These are phyloP conservation scores for Mugil cephalus DNA, from an alignment of 2,113 vertebrate species.

Conservation along the genomic window DNA sequence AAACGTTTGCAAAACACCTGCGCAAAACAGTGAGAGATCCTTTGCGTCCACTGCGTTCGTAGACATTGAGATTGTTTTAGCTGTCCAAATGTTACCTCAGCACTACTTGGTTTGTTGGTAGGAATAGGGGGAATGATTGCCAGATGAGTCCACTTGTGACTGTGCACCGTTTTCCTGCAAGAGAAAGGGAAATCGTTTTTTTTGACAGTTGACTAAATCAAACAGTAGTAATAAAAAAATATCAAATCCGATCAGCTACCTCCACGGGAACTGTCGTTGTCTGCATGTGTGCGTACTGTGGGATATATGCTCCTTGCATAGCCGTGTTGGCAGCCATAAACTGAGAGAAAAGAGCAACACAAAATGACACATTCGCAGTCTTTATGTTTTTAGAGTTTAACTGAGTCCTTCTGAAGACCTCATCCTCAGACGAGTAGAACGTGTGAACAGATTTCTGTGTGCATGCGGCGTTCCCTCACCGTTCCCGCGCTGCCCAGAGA, in stretches of 20 bases:
- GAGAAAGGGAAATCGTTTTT: slow-evolving; percentile 8
- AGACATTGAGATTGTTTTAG: slow-evolving; percentile 96
- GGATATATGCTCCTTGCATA: slow-evolving; percentile 96
- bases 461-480: slow-evolving; percentile 79
- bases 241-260: slow-evolving; percentile 76
- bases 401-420: not conserved
- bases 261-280: slow-evolving; percentile 91
- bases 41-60: slow-evolving; percentile 92
- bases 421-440: not conserved
- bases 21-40: slow-evolving; percentile 95
- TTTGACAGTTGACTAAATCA: not conserved
- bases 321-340: slow-evolving; percentile 94
- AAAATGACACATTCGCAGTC: not conserved
- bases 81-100: slow-evolving; percentile 88
- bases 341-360: slow-evolving; percentile 77
- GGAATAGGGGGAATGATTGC: slow-evolving; percentile 94
- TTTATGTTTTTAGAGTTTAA: not conserved
- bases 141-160: slow-evolving; percentile 93
- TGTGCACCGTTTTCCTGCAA: slow-evolving; percentile 94
- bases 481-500: slow-evolving; percentile 93
- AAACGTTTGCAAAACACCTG: slow-evolving; percentile 93
- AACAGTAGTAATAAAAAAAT: too few species aligned
- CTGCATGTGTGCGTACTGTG: slow-evolving; percentile 95
- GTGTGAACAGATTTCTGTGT: slow-evolving; percentile 1
- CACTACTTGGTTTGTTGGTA: slow-evolving; percentile 98